Percentiles rank a stretch among this genome's conserved stretches.
These are phyloP conservation scores for Pherbina coryleti DNA, from an alignment of 2,888 invertebrate species.

Conservation along the genomic window DNA sequence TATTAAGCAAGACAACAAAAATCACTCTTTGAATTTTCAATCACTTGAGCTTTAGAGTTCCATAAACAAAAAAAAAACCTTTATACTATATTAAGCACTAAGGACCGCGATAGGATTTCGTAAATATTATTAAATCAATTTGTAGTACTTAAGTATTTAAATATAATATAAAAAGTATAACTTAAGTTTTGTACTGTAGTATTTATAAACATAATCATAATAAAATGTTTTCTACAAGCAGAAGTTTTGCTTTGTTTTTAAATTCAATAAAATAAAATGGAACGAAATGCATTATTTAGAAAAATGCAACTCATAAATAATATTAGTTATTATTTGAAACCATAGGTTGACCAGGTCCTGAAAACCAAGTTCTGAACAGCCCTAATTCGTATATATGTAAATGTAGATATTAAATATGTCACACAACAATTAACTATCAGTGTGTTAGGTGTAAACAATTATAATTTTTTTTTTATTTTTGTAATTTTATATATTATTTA, in stretches of 20 bases:
- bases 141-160: slow-evolving; percentile 61
- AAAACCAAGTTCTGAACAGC: not conserved
- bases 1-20: slow-evolving; percentile 31
- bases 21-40: slow-evolving; percentile 54
- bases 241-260: slow-evolving; percentile 33
- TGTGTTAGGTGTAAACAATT: slow-evolving; percentile 51
- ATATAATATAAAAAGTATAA: slow-evolving; percentile 62
- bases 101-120: slow-evolving; percentile 25
- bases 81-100: slow-evolving; percentile 22
- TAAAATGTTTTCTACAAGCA: slow-evolving; percentile 21
- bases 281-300: slow-evolving; percentile 33
- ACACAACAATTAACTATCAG: slow-evolving; percentile 47
- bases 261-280: slow-evolving; percentile 36
- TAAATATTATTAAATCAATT: slow-evolving; percentile 36
- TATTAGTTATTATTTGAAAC: slow-evolving; percentile 41
- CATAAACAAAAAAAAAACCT: slow-evolving; percentile 14
- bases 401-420: slow-evolving; percentile 54
- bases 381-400: slow-evolving; percentile 44
- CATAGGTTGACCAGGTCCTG: not conserved
- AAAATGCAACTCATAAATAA: slow-evolving; percentile 32
- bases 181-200: slow-evolving; percentile 60
- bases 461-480: slow-evolving; percentile 46
- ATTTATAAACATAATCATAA: slow-evolving; percentile 36
- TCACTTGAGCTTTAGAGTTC: slow-evolving; percentile 66
- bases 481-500: slow-evolving; percentile 52